phyloP scores from a whole-genome alignment of 1,140 invertebrate species.

The Orchesella cincta region DNA sequence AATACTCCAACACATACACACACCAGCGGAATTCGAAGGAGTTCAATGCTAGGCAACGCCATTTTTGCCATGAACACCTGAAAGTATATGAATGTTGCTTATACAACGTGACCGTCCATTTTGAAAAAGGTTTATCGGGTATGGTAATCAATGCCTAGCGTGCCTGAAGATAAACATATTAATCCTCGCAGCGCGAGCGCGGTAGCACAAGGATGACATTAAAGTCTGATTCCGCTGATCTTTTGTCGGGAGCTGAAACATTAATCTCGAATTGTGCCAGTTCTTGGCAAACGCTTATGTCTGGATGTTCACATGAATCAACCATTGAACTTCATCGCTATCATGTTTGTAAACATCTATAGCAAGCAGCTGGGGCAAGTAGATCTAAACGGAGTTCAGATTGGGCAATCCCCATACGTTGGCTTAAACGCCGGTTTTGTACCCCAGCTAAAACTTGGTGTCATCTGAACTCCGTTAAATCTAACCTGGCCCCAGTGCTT shows the following conservation, averaged over 20 bases:
- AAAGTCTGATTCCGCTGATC: not conserved
- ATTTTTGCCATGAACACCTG: not conserved
- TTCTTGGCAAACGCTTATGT: not conserved
- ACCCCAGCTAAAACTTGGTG: no score
- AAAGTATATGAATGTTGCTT: not conserved
- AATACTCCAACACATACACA: no score
- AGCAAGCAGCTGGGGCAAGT: not conserved
- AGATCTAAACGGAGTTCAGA: not conserved
- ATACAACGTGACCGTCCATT: not conserved
- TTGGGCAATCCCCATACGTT: no score
- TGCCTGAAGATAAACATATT: not conserved
- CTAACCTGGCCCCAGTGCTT: not conserved
- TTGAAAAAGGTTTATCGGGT: not conserved
- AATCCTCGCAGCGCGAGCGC: not conserved
- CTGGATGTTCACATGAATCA: not conserved
- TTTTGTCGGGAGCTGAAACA: not conserved
- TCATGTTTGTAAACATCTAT: not conserved
- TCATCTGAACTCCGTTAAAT: not conserved
- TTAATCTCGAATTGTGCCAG: not conserved
- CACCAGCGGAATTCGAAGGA: constrained; percentile 17
- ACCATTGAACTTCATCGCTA: not conserved
- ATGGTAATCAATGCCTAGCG: not conserved
- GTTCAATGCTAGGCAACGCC: not conserved
- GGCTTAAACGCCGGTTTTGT: no score
- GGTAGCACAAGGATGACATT: no score